phyloP scores from a whole-genome alignment of 2,888 invertebrate species.

The Taphrorychus bicolor region DNA sequence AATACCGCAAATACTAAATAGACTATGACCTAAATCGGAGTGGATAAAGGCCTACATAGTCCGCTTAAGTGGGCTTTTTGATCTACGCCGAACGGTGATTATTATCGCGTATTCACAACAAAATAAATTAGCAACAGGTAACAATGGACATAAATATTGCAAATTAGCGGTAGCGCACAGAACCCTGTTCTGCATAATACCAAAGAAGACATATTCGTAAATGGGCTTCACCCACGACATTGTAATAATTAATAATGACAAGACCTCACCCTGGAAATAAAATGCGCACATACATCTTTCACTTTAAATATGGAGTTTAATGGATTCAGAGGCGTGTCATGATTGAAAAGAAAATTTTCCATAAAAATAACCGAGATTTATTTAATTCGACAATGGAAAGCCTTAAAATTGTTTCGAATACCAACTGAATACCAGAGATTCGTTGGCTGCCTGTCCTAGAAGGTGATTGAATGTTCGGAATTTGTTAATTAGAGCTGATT shows the following conservation, averaged over 20 bases:
- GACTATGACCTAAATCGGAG: not conserved
- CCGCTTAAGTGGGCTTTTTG: not conserved
- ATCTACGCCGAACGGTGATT: not conserved
- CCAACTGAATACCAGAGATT: not conserved
- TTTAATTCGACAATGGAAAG: not conserved
- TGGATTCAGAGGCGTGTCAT: not conserved
- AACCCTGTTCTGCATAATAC: not conserved
- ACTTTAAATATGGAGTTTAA: not conserved
- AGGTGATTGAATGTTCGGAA: not conserved
- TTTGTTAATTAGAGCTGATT: not conserved
- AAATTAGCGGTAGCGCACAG: not conserved
- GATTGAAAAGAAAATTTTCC: too few species aligned
- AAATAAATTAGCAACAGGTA: not conserved
- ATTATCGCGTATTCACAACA: not conserved
- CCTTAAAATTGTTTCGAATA: not conserved
- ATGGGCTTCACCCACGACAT: constrained; percentile 13
- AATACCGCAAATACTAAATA: not conserved
- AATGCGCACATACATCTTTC: not conserved
- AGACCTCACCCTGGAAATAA: constrained; percentile 21
- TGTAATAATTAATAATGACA: constrained; percentile 8
- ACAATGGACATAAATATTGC: not conserved
- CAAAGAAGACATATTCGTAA: not conserved
- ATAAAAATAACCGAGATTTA: too few species aligned
- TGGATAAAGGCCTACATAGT: not conserved
- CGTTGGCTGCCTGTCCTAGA: not conserved